Evolutionary conservation across 2,113 vertebrate genomes (phyloP).

Genomic region (Shinisaurus crocodilurus): DNA sequence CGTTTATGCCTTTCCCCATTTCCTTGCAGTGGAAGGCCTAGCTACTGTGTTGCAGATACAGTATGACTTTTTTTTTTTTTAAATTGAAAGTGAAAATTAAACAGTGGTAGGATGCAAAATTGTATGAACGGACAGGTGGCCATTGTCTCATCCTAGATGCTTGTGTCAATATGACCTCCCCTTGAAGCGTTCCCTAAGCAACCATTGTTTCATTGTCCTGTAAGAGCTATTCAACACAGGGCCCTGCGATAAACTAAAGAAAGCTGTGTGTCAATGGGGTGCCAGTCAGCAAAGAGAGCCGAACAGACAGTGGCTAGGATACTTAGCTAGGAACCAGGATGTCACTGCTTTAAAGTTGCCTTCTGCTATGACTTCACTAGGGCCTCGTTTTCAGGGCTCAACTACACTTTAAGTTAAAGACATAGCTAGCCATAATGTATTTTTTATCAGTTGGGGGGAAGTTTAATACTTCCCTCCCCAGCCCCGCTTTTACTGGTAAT

Average conservation of each 20-base stretch:
- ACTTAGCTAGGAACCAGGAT: background rate
- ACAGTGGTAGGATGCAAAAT: background rate
- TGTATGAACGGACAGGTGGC: background rate
- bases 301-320: background rate
- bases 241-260: background rate
- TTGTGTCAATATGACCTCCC: background rate
- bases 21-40: background rate
- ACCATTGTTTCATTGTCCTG: background rate
- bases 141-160: background rate
- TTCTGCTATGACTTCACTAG: background rate
- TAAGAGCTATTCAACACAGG: background rate
- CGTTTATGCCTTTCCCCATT: background rate
- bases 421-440: background rate
- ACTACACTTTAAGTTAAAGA: background rate
- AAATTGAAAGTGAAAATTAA: background rate
- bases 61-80: background rate
- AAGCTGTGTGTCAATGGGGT: background rate
- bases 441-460: background rate
- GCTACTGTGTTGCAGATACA: background rate
- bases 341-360: background rate
- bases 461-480: background rate
- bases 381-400: background rate
- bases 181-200: constrained; percentile 6
- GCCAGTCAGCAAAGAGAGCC: background rate
- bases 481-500: background rate